A percentile compares a stretch with the other conserved stretches of the same genome.
Evolutionary conservation across 2,113 vertebrate species (phyloP).

Genomic region (Meleagris gallopavo): DNA sequence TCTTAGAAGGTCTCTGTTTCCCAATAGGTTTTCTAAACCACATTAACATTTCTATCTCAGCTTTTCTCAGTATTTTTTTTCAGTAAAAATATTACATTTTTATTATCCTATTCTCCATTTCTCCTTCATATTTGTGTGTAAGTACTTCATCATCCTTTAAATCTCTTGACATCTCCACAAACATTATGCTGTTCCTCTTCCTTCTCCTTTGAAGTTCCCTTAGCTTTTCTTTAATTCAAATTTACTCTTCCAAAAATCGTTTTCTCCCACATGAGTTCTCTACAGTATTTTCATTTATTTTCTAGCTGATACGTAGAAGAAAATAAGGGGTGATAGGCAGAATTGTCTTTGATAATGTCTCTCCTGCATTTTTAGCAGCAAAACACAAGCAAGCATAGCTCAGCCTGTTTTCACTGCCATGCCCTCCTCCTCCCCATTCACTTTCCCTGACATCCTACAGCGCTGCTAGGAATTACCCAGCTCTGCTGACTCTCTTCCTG

Average conservation of each 20-base stretch:
- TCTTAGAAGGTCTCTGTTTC: background rate
- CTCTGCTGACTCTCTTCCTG: background rate
- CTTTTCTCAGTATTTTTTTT: background rate
- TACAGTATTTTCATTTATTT: background rate
- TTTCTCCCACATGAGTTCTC: constrained; percentile 14
- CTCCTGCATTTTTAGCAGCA: background rate
- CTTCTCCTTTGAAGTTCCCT: background rate
- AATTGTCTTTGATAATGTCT: background rate
- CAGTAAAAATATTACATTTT: background rate
- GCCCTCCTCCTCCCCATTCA: background rate
- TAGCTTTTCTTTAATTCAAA: constrained; percentile 24
- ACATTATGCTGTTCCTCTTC: constrained; percentile 34
- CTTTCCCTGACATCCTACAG: background rate
- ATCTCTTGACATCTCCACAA: constrained; percentile 44
- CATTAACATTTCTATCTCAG: background rate
- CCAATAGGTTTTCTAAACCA: background rate
- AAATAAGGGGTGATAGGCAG: background rate
- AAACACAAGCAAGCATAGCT: background rate
- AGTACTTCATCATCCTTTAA: constrained; percentile 48
- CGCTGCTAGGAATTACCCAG: background rate
- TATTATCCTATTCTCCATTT: background rate
- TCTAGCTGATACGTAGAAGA: background rate
- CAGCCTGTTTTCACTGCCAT: background rate
- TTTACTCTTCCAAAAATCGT: constrained; percentile 1
- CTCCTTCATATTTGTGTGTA: constrained; percentile 4